Conservation (phyloP, 2,113 vertebrate genomes). For the Dasyurus viverrinus region DNA sequence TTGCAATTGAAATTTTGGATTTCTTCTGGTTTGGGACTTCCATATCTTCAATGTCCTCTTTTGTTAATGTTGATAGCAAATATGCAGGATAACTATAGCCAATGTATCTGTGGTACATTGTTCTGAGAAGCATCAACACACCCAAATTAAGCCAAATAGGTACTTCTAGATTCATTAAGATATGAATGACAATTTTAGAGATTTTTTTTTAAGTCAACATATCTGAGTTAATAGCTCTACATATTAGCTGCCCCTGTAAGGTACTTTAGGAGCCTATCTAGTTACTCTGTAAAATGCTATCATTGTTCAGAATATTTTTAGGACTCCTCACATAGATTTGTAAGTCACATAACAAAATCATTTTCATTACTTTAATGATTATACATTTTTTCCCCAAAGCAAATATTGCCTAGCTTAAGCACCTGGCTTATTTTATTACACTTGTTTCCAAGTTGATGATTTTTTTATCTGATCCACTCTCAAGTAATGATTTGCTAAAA, state of each 20-base stretch:
- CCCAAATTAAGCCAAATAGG: neutral
- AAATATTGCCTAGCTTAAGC: neutral
- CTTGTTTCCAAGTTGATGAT: conserved; percentile 29
- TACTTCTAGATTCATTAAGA: neutral
- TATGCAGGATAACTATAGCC: conserved; percentile 17
- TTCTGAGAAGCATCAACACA: neutral
- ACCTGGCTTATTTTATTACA: conserved; percentile 32
- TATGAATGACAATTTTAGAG: neutral
- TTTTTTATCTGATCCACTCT: conserved; percentile 42
- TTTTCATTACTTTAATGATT: conserved; percentile 34
- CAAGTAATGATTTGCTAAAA: conserved; percentile 35
- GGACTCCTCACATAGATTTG: neutral
- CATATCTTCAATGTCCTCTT: neutral
- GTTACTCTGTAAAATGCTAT: conserved; percentile 7
- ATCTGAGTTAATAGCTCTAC: neutral
- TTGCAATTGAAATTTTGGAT: neutral
- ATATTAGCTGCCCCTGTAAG: neutral
- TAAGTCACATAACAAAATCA: conserved; percentile 18
- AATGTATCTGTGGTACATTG: neutral
- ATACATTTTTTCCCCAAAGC: neutral
- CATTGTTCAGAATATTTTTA: neutral
- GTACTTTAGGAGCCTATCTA: neutral
- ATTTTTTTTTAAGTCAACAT: neutral
- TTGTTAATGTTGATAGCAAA: neutral
- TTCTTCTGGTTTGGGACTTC: conserved; percentile 24